Evolutionary conservation across 2,888 invertebrate genomes (phyloP).

Genomic region (Leucania comma): DNA sequence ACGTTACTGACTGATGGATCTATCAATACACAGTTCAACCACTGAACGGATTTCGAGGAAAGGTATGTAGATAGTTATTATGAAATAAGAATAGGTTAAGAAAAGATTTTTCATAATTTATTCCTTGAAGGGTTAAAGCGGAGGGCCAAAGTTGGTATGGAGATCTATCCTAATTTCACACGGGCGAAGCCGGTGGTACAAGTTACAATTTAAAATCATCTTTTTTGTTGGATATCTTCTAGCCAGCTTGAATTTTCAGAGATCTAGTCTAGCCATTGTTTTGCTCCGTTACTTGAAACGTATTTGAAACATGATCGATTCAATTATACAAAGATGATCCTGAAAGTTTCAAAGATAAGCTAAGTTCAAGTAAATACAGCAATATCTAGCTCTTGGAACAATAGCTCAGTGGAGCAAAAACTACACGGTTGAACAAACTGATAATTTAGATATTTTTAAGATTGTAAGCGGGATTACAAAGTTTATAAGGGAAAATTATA

Average conservation of each 20-base stretch:
- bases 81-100: no score
- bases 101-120: no score
- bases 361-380: neutral
- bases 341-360: conserved; percentile 5
- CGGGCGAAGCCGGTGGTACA: no score
- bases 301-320: conserved; percentile 14
- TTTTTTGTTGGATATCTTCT: neutral
- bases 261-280: neutral
- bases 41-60: no score
- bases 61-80: no score
- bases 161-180: no score
- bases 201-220: conserved; percentile 10
- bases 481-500: neutral
- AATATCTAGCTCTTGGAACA: neutral
- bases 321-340: neutral
- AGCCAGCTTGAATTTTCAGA: conserved; percentile 5
- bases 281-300: neutral
- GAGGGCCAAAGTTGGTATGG: no score
- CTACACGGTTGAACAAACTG: neutral
- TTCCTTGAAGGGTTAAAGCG: no score
- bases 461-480: neutral
- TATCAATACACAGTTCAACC: no score
- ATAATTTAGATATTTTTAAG: neutral
- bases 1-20: no score
- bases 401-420: neutral